phyloP scores from a whole-genome alignment of 2,888 invertebrate genomes.

The Ophion ventricosus region DNA sequence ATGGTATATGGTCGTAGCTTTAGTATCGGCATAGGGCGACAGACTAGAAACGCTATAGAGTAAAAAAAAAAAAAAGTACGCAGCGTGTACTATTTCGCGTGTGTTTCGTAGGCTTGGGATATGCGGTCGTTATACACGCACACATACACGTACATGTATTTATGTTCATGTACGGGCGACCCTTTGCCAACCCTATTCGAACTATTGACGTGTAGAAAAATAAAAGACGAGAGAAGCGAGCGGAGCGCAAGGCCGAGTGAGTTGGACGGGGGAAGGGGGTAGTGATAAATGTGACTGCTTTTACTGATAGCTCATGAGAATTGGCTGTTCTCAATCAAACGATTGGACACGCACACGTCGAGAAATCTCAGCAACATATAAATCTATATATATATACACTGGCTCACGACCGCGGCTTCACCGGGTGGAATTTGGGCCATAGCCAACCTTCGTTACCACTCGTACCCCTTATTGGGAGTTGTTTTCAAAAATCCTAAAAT shows the following conservation, averaged over 20 bases:
- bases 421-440: no score
- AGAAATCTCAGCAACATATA: slow-evolving; percentile 32
- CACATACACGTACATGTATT: background rate
- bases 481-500: no score
- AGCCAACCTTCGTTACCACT: no score
- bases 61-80: slow-evolving; percentile 47
- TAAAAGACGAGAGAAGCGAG: slow-evolving; percentile 46
- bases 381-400: background rate
- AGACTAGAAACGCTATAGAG: slow-evolving; percentile 26
- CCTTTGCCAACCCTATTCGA: slow-evolving; percentile 66
- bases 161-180: slow-evolving; percentile 36
- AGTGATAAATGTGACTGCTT: slow-evolving; percentile 65
- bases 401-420: background rate
- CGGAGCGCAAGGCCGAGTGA: slow-evolving; percentile 17
- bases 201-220: slow-evolving; percentile 66
- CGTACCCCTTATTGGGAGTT: no score
- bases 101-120: slow-evolving; percentile 46
- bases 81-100: slow-evolving; percentile 55
- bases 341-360: slow-evolving; percentile 56
- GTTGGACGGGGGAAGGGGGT: slow-evolving; percentile 31
- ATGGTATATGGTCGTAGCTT: slow-evolving; percentile 48
- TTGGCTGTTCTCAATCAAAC: slow-evolving; percentile 58
- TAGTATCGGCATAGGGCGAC: slow-evolving; percentile 18
- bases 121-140: slow-evolving; percentile 60
- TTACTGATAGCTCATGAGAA: slow-evolving; percentile 64